These are phyloP conservation scores for Perithous albicinctus DNA, from an alignment of 2,888 invertebrate genomes.

Conservation along the genomic window DNA sequence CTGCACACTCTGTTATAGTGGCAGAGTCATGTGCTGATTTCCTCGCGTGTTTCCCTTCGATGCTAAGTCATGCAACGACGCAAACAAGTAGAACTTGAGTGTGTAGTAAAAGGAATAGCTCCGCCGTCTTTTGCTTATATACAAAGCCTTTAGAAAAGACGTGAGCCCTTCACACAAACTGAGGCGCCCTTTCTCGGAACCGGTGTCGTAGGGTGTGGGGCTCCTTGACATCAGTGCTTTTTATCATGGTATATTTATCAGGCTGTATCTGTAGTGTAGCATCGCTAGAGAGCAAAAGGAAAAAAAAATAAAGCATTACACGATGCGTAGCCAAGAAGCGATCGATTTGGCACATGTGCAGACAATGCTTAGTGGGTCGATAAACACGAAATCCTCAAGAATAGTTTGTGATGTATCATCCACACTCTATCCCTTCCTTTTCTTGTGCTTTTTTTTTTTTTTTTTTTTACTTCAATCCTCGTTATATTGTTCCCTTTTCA, in stretches of 20 bases:
- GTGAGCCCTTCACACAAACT: constrained; percentile 7
- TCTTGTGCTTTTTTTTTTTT: neutral
- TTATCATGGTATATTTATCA: constrained; percentile 47
- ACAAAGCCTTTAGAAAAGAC: constrained; percentile 20
- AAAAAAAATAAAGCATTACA: constrained; percentile 3
- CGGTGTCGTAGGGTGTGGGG: constrained; percentile 1
- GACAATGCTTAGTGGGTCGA: constrained; percentile 22
- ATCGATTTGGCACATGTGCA: constrained; percentile 32
- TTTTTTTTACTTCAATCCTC: neutral
- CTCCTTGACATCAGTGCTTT: constrained; percentile 22
- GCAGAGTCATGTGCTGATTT: constrained; percentile 27
- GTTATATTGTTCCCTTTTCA: too few relatives aligned
- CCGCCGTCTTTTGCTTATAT: constrained; percentile 14
- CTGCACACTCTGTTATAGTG: neutral
- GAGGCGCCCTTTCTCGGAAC: constrained; percentile 9
- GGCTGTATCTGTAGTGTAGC: constrained; percentile 10
- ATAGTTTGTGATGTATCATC: constrained; percentile 60
- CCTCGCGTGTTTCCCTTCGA: constrained; percentile 3
- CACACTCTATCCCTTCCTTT: constrained; percentile 42
- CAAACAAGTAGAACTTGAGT: constrained; percentile 31
- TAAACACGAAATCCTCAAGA: constrained; percentile 56
- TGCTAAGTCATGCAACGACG: constrained; percentile 37
- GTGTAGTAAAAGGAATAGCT: neutral
- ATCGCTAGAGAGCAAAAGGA: constrained; percentile 7
- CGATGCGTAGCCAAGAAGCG: constrained; percentile 41